Evolutionary conservation across 2,113 vertebrate species (phyloP).

Genomic region (Chroicocephalus ridibundus): DNA sequence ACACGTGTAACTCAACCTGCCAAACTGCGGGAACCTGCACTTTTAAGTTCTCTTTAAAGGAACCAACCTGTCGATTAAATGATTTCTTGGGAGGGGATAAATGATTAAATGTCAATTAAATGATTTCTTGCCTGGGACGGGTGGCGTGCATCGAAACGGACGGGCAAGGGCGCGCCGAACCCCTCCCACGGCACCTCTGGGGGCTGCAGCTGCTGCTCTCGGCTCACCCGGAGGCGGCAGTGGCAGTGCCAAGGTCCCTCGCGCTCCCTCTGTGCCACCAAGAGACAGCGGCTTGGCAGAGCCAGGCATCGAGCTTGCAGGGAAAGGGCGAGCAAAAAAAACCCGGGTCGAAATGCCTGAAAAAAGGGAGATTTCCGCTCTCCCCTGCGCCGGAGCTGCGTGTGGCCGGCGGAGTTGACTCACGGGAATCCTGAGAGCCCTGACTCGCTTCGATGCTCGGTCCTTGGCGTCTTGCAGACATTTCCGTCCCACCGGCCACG

Average conservation of each 20-base stretch:
- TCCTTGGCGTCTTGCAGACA: fast-evolving
- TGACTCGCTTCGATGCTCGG: fast-evolving
- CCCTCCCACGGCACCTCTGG: background rate
- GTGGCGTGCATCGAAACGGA: fast-evolving
- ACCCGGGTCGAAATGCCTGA: background rate
- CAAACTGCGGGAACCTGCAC: slow-evolving; percentile 9
- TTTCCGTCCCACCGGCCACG: background rate
- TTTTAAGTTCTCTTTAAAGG: background rate
- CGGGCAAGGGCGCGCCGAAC: background rate
- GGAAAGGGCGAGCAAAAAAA: fast-evolving
- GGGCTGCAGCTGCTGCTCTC: background rate
- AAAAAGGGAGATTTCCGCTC: background rate
- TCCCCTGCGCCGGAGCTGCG: fast-evolving
- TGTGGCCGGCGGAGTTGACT: fast-evolving
- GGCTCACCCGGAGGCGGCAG: fast-evolving
- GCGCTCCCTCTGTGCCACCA: background rate
- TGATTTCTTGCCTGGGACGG: background rate
- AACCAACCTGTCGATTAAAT: background rate
- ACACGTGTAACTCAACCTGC: background rate
- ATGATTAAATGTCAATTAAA: background rate
- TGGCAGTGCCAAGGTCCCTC: background rate
- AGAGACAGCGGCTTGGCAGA: background rate
- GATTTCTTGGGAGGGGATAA: background rate
- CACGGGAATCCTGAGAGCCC: fast-evolving
- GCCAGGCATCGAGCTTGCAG: fast-evolving